Evolutionary conservation across 2,113 vertebrate species (phyloP).

Genomic region (Scartelaos histophorus): DNA sequence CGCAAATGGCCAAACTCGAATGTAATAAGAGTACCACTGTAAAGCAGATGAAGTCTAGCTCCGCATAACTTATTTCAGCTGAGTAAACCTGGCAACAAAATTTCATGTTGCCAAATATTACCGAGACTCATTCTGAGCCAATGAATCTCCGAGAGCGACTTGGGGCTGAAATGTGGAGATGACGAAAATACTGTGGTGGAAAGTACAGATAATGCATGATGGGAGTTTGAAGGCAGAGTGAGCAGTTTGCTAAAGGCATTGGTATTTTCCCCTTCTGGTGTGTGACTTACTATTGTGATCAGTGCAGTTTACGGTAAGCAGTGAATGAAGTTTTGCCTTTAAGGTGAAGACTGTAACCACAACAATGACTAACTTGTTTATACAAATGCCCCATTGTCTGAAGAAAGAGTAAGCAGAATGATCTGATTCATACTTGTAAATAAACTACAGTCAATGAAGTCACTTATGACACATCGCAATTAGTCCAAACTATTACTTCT

Average conservation of each 20-base stretch:
- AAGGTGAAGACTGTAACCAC: not conserved
- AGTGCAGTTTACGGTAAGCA: not conserved
- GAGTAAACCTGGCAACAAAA: conserved; percentile 28
- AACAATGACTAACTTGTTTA: not conserved
- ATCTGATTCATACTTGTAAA: not conserved
- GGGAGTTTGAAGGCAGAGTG: conserved; percentile 29
- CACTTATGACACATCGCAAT: not conserved
- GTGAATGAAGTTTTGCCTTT: not conserved
- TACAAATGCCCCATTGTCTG: not conserved
- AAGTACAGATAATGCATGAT: conserved; percentile 37
- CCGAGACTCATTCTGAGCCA: conserved; percentile 38
- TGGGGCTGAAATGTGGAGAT: conserved; percentile 42
- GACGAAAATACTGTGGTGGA: conserved; percentile 44
- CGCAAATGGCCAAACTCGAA: conserved; percentile 6
- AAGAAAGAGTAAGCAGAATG: not conserved
- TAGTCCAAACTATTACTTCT: too few species aligned
- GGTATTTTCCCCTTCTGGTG: conserved; percentile 34
- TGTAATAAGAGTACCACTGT: not conserved
- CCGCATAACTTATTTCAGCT: conserved; percentile 27
- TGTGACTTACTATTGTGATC: conserved; percentile 12
- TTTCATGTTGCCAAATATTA: conserved; percentile 33
- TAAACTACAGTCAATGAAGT: not conserved
- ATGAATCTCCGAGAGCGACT: conserved; percentile 20
- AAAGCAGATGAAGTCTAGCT: not conserved
- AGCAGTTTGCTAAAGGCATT: conserved; percentile 40